These are phyloP conservation scores for Anthophora plumipes DNA, from an alignment of 2,888 invertebrate genomes.

Conservation along the genomic window DNA sequence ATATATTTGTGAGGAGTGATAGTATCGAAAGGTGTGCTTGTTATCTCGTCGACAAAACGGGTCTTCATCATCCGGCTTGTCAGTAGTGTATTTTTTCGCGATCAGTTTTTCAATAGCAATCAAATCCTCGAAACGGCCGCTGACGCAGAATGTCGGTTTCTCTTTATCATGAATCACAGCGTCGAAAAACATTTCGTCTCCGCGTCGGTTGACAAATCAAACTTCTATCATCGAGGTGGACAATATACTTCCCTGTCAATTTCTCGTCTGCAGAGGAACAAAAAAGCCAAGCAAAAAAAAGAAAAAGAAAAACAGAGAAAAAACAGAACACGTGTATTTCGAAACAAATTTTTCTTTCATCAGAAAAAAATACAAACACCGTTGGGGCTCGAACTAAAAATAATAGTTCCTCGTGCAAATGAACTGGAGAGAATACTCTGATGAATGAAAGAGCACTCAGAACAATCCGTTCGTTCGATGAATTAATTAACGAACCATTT, in stretches of 20 bases:
- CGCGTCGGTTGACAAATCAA: slow-evolving; percentile 10
- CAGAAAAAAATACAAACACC: background rate
- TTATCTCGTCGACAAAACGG: background rate
- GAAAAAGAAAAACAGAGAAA: no score
- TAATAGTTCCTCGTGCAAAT: background rate
- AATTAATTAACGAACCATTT: slow-evolving; percentile 1
- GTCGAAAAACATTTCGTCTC: slow-evolving; percentile 7
- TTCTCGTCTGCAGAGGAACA: background rate
- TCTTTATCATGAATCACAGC: slow-evolving; percentile 15
- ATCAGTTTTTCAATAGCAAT: background rate
- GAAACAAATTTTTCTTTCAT: background rate
- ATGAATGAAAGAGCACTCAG: background rate
- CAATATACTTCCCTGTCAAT: slow-evolving; percentile 6
- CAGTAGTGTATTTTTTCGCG: background rate
- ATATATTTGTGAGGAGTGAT: background rate
- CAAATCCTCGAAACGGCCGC: background rate
- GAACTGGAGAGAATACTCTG: background rate
- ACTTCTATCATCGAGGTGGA: slow-evolving; percentile 12
- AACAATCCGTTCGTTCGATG: background rate
- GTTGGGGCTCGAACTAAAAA: background rate
- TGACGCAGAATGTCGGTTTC: background rate
- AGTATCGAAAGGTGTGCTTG: background rate
- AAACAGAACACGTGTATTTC: background rate
- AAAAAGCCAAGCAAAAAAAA: no score
- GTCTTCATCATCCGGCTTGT: background rate